Conservation (phyloP, 1,140 invertebrate species). For the Andricus grossulariae region DNA sequence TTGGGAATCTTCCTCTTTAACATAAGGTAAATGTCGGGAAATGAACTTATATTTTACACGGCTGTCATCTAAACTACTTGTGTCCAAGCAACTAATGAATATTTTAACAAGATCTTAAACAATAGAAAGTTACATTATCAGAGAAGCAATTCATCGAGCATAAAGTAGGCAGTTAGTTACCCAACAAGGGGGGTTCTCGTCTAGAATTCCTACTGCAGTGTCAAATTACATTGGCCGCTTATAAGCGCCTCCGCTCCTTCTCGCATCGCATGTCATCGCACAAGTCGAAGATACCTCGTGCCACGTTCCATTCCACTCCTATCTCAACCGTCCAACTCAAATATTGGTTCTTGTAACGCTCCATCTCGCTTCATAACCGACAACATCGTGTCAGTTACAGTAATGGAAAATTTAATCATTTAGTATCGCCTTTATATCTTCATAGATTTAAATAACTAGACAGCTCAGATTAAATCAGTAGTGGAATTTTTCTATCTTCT, state of each 20-base stretch:
- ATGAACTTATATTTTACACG: too few relatives aligned
- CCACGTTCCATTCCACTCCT: neutral
- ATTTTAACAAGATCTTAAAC: too few relatives aligned
- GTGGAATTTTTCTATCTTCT: too few relatives aligned
- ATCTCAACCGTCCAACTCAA: constrained; percentile 9
- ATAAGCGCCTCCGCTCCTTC: constrained; percentile 9
- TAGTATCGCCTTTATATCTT: too few relatives aligned
- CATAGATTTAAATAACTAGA: too few relatives aligned
- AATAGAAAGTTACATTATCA: neutral
- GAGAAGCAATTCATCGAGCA: neutral
- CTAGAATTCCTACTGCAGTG: neutral
- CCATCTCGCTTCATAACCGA: neutral
- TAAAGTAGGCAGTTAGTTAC: constrained; percentile 4
- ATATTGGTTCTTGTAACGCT: neutral
- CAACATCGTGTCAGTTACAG: neutral
- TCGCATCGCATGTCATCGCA: constrained; percentile 23
- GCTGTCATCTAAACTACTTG: too few relatives aligned
- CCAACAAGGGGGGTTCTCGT: constrained; percentile 4
- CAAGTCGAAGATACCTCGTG: constrained; percentile 19
- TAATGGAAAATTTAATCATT: too few relatives aligned
- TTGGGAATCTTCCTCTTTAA: too few relatives aligned
- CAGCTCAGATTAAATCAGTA: too few relatives aligned
- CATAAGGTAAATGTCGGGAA: too few relatives aligned
- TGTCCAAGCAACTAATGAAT: too few relatives aligned
- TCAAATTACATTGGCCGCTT: constrained; percentile 16